phyloP scores from a whole-genome alignment of 2,888 invertebrate species.

The Dicycla oo region DNA sequence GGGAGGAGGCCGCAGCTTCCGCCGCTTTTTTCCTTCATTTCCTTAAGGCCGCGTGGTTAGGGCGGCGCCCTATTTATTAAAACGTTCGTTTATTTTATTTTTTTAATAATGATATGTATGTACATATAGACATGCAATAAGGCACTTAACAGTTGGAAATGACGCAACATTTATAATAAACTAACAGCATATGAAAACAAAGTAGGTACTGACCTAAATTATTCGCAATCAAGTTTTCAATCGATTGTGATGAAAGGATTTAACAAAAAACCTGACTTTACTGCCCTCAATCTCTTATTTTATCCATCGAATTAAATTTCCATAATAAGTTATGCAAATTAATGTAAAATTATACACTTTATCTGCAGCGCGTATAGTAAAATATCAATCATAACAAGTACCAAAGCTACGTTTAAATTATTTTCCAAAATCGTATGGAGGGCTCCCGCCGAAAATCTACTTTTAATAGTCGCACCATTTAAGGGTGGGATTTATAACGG shows the following conservation, averaged over 20 bases:
- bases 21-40: constrained; percentile 90
- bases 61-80: constrained; percentile 86
- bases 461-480: constrained; percentile 62
- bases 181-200: constrained; percentile 23
- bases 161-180: constrained; percentile 23
- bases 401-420: constrained; percentile 53
- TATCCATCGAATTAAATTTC: constrained; percentile 38
- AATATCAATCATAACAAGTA: constrained; percentile 60
- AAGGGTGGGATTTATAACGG: constrained; percentile 55
- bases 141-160: constrained; percentile 55
- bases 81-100: constrained; percentile 82
- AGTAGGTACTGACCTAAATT: constrained; percentile 35
- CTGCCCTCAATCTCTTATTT: constrained; percentile 24
- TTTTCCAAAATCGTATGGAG: constrained; percentile 59
- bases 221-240: constrained; percentile 28
- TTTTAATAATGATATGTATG: constrained; percentile 69
- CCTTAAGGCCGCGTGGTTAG: constrained; percentile 86
- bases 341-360: constrained; percentile 55
- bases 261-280: constrained; percentile 15
- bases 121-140: constrained; percentile 67
- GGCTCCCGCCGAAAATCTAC: constrained; percentile 56
- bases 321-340: constrained; percentile 51
- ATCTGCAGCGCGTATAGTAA: constrained; percentile 51
- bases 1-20: constrained; percentile 81
- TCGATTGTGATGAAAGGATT: constrained; percentile 32